phyloP scores from a whole-genome alignment of 2,797 vertebrate species.

The Cheirogaleus major region DNA sequence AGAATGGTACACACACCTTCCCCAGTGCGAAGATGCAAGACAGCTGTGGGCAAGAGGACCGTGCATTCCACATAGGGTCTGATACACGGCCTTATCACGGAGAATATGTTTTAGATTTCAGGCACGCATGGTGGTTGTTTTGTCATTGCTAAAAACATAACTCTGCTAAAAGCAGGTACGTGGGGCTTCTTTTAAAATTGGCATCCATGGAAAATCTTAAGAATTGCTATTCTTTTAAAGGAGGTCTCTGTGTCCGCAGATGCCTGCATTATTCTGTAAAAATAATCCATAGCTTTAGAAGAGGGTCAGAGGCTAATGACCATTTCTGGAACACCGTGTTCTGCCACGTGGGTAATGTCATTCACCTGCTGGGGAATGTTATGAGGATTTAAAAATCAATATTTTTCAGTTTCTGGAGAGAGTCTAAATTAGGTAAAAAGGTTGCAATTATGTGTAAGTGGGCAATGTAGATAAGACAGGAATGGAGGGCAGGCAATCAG shows the following conservation, averaged over 20 bases:
- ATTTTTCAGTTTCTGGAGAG: background rate
- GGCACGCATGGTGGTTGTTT: background rate
- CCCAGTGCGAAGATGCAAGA: background rate
- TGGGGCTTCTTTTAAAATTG: background rate
- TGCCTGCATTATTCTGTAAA: background rate
- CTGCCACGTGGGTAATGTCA: background rate
- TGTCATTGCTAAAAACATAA: background rate
- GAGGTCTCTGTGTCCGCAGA: background rate
- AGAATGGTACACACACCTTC: background rate
- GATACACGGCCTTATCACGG: background rate
- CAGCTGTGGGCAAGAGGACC: background rate
- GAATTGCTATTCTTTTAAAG: background rate
- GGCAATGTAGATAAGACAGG: background rate
- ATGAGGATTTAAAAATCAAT: background rate
- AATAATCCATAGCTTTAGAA: background rate
- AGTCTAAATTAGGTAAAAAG: background rate
- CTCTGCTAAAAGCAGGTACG: background rate
- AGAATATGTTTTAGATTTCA: background rate
- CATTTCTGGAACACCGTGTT: background rate
- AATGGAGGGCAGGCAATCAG: no score
- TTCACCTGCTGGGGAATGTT: background rate
- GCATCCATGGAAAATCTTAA: background rate
- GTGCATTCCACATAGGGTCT: background rate
- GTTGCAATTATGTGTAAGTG: background rate
- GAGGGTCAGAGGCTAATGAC: background rate